Conservation (phyloP, 2,888 invertebrate genomes). For the Drosophila atripex region DNA sequence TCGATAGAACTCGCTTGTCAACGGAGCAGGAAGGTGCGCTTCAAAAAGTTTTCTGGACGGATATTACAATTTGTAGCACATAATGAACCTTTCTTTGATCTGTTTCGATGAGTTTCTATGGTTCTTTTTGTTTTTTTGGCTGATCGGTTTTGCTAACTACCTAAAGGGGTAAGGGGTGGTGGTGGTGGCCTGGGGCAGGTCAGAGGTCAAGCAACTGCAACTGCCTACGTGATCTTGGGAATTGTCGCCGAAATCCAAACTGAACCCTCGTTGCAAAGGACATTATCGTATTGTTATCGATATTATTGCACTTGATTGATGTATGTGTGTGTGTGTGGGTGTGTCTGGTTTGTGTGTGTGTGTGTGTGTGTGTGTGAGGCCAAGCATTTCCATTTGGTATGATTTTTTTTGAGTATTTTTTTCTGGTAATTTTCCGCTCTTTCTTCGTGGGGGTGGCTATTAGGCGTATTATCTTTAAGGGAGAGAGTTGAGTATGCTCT, state of each 20-base stretch:
- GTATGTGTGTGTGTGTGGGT: conserved; percentile 25
- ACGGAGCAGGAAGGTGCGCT: conserved; percentile 53
- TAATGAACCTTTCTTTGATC: conserved; percentile 10
- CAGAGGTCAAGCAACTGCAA: conserved; percentile 18
- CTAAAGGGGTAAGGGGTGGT: conserved; percentile 4
- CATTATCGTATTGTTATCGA: conserved; percentile 20
- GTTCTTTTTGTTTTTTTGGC: neutral
- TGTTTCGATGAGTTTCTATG: neutral
- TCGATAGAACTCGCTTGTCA: conserved; percentile 7
- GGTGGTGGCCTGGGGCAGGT: neutral
- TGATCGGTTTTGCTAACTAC: conserved; percentile 7
- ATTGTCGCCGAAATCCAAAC: conserved; percentile 22
- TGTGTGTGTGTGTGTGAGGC: conserved; percentile 35
- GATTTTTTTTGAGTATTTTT: conserved; percentile 2
- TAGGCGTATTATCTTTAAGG: conserved; percentile 37
- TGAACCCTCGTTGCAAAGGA: conserved; percentile 15
- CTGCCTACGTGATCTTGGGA: conserved; percentile 17
- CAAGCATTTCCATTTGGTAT: conserved; percentile 12
- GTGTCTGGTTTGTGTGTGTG: conserved; percentile 26
- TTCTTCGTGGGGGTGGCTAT: conserved; percentile 11
- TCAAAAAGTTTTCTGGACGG: conserved; percentile 77
- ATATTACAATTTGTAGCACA: conserved; percentile 77
- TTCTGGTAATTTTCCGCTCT: too few species aligned
- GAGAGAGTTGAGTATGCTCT: conserved; percentile 42
- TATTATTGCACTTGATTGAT: conserved; percentile 35